These are phyloP conservation scores for Drosophila buzzatii DNA, from an alignment of 2,888 invertebrate genomes.

Conservation along the genomic window DNA sequence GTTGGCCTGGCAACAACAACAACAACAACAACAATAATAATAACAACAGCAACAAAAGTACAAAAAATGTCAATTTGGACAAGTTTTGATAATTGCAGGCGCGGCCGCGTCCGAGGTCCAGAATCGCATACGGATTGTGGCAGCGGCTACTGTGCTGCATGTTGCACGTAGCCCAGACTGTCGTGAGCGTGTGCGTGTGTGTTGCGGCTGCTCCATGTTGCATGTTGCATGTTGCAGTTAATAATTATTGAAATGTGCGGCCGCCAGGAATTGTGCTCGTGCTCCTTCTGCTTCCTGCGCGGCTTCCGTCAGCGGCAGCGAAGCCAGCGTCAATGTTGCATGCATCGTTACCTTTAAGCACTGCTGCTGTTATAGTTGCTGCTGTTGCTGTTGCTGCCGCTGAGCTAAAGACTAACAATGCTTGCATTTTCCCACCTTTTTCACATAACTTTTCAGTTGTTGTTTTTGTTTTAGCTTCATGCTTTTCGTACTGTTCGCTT, in stretches of 20 bases:
- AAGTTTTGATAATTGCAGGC: conserved; percentile 80
- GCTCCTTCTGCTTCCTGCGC: conserved; percentile 79
- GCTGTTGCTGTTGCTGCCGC: conserved; percentile 32
- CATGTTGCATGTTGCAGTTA: conserved; percentile 82
- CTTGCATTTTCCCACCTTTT: conserved; percentile 81
- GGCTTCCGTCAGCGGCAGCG: conserved; percentile 64
- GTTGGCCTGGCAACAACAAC: conserved; percentile 37
- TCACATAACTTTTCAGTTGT: conserved; percentile 75
- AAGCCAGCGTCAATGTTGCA: conserved; percentile 63
- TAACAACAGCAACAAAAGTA: conserved; percentile 20
- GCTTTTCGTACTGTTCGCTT: conserved; percentile 13
- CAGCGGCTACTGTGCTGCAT: conserved; percentile 74
- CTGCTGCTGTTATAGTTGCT: conserved; percentile 10
- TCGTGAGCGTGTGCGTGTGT: conserved; percentile 23
- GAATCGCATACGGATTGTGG: conserved; percentile 51
- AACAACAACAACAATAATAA: not conserved
- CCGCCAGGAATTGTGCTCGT: conserved; percentile 78
- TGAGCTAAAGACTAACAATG: conserved; percentile 77
- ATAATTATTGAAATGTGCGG: conserved; percentile 82
- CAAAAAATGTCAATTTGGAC: conserved; percentile 78
- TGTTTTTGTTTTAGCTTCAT: conserved; percentile 36
- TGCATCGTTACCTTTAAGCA: conserved; percentile 75
- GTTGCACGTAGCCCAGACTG: conserved; percentile 57
- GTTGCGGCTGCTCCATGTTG: conserved; percentile 65
- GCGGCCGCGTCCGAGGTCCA: conserved; percentile 36